Evolutionary conservation across 2,888 invertebrate genomes (phyloP).

Genomic region (Platycheirus albimanus): DNA sequence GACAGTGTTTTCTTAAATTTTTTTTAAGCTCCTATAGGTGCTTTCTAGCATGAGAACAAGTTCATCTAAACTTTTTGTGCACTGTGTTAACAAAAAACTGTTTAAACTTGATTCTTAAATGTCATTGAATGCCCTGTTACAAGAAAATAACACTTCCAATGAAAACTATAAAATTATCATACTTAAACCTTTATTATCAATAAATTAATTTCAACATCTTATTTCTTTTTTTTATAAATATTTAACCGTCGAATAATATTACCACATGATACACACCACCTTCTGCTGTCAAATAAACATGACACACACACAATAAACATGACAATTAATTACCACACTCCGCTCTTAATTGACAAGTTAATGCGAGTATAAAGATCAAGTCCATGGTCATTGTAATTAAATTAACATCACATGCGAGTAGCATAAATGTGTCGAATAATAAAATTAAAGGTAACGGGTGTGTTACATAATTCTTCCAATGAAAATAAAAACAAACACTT

Average conservation of each 20-base stretch:
- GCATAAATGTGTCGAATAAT: slow-evolving; percentile 38
- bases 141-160: not conserved
- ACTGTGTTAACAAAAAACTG: too few species aligned
- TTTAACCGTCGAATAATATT: not conserved
- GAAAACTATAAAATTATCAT: not conserved
- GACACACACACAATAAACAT: slow-evolving; percentile 2
- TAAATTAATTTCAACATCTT: not conserved
- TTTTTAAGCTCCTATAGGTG: too few species aligned
- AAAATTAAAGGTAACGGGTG: slow-evolving; percentile 1
- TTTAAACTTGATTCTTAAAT: too few species aligned
- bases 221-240: not conserved
- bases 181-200: not conserved
- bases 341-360: slow-evolving; percentile 21
- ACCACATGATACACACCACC: not conserved
- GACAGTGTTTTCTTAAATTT: too few species aligned
- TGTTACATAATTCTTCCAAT: slow-evolving; percentile 40
- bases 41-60: too few species aligned
- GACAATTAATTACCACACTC: slow-evolving; percentile 7
- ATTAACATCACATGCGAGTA: slow-evolving; percentile 5
- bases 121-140: slow-evolving; percentile 6
- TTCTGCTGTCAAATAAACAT: slow-evolving; percentile 11
- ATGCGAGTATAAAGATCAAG: slow-evolving; percentile 49
- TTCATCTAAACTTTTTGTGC: too few species aligned
- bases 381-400: slow-evolving; percentile 58
- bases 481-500: too few species aligned